Evolutionary conservation across 2,888 invertebrate genomes (phyloP), one percentile per base, ranked within the genome.

Genomic region (Xylocampa areola): DNA sequence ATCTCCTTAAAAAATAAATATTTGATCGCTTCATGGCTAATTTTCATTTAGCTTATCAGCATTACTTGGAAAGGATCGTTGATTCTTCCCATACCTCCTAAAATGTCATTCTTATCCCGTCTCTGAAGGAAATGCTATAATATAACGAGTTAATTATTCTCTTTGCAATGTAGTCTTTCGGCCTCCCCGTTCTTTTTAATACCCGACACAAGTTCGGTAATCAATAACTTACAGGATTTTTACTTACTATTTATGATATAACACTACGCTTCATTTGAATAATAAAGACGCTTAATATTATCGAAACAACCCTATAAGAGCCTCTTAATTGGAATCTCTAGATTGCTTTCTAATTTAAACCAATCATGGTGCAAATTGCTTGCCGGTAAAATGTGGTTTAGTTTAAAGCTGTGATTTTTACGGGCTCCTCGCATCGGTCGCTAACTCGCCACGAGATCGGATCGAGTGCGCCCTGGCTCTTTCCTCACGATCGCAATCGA

Each of bases 401-500:
- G 73, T 76, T 79, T 81, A 80, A 85, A 82, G 80, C 81, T 85
- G 85, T 87, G 87, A 87, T 88, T 89, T 89, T 88, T 86, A 87
- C 81, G 83, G 80, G 82, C 82, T 77, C 70, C 79, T 81, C 73
- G 74, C 79, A 77, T 80, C 80, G 79, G 76, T 67, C 77, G 79
- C 74, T 81, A 84, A 79, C 76, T 67, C 77, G 79, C 74, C 81
- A 84, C 79, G 78, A 81, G 86, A 86, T 86, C 81, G 79, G 79
- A 79, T 84, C 79, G 80, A 85, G 85, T 81, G 81, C 84, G 81
- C 80, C 78, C 81, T 65, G 82, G 83, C 84, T 86, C 87, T 88
- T 88, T 85, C 85, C 82, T 82, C 82, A 85, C 87, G 89, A 89
- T 88, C 89, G 88, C 91, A 91, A 91, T 91, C 90, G 90, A 90